These are phyloP conservation scores for Scaptomyza polygonia DNA, from an alignment of 2,888 invertebrate species.

Conservation along the genomic window DNA sequence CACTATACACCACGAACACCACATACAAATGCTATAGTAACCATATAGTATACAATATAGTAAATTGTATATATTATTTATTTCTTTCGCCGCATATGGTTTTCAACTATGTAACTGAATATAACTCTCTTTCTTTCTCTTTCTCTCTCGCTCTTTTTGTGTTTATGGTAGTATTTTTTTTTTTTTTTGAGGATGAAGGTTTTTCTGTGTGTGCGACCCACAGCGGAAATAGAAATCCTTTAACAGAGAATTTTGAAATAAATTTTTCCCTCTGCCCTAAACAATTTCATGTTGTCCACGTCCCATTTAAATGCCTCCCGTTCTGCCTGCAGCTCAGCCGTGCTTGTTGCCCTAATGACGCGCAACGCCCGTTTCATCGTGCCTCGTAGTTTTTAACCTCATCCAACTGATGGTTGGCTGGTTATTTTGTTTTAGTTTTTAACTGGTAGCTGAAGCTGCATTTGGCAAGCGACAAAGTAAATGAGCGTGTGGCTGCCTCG, in stretches of 20 bases:
- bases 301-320: constrained; percentile 13
- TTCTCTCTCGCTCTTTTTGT: constrained; percentile 9
- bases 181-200: constrained; percentile 2
- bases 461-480: constrained; percentile 57
- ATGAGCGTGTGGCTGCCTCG: constrained; percentile 60
- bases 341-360: constrained; percentile 74
- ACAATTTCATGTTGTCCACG: constrained; percentile 57
- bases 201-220: constrained; percentile 53
- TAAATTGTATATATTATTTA: constrained; percentile 70
- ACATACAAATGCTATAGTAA: constrained; percentile 4
- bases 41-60: constrained; percentile 1
- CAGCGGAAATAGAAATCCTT: constrained; percentile 76
- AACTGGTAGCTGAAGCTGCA: constrained; percentile 35
- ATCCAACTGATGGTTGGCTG: constrained; percentile 1
- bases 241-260: constrained; percentile 72
- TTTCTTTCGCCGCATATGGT: constrained; percentile 25
- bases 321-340: constrained; percentile 48
- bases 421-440: constrained; percentile 49
- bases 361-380: constrained; percentile 56
- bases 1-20: constrained; percentile 40
- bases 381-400: background rate
- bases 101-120: constrained; percentile 11
- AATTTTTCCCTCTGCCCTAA: constrained; percentile 70
- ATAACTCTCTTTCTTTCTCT: constrained; percentile 6
- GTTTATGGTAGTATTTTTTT: constrained; percentile 46